Conservation (phyloP, 2,797 vertebrate species). For the Gallinago solitaria region DNA sequence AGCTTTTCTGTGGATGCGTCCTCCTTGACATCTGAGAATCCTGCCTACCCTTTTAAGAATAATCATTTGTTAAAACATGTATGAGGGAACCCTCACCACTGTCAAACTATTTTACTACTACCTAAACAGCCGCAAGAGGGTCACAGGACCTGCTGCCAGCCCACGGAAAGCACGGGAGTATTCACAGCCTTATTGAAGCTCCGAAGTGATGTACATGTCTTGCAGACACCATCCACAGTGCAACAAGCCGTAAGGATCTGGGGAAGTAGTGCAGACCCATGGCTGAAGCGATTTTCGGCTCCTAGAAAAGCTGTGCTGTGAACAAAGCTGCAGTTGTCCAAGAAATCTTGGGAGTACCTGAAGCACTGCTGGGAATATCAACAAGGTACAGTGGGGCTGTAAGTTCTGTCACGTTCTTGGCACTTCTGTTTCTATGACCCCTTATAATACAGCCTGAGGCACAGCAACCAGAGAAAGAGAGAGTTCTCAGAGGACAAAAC, state of each 20-base stretch:
- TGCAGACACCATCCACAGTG: not conserved
- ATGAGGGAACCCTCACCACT: not conserved
- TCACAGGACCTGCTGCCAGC: not conserved
- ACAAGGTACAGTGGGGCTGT: not conserved
- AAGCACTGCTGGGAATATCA: not conserved
- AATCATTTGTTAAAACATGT: not conserved
- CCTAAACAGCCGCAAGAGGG: not conserved
- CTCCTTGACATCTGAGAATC: not conserved
- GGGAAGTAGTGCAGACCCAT: not conserved
- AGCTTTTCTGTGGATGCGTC: not conserved
- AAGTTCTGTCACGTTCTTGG: not conserved
- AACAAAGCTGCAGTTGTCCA: not conserved
- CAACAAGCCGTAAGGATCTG: not conserved
- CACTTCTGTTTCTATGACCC: not conserved
- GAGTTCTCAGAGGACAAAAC: not conserved
- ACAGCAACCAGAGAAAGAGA: not conserved
- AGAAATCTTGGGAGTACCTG: not conserved
- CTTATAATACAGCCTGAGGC: not conserved
- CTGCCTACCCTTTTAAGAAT: not conserved
- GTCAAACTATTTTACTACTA: not conserved
- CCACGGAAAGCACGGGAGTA: not conserved
- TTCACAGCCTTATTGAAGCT: not conserved
- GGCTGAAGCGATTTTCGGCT: not conserved
- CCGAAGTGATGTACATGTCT: fast-evolving
- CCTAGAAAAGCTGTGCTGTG: not conserved